Conservation (phyloP, 2,113 vertebrate species). For the Bujurquina vittata region DNA sequence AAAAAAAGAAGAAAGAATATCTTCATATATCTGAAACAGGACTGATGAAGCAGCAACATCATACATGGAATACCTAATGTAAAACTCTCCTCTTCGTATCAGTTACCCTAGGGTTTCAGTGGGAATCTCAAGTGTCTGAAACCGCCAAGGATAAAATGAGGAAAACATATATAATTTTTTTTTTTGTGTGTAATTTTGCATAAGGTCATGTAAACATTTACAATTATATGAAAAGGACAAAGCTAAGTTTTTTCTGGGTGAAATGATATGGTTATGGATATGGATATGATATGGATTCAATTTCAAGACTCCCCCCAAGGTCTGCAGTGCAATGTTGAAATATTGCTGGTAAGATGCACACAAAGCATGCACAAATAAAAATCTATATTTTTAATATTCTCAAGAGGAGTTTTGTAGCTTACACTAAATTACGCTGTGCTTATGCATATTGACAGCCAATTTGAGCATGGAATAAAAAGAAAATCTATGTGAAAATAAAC, state of each 20-base stretch:
- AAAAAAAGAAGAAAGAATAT: too few relatives aligned
- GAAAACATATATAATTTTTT: too few relatives aligned
- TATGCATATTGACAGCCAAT: background rate
- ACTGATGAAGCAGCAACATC: background rate
- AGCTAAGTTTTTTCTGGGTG: background rate
- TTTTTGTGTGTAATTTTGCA: too few relatives aligned
- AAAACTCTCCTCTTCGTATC: background rate
- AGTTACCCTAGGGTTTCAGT: background rate
- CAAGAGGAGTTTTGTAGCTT: background rate
- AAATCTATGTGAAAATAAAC: background rate
- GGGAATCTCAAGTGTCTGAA: background rate
- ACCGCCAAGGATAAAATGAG: background rate
- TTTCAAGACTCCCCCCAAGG: background rate
- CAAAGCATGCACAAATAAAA: constrained; percentile 9
- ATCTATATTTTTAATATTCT: constrained; percentile 25
- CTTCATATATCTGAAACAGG: background rate
- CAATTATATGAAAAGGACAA: background rate
- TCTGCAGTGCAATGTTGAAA: background rate
- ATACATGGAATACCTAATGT: background rate
- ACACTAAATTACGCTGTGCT: background rate
- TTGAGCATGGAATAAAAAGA: background rate
- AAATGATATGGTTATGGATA: too few relatives aligned
- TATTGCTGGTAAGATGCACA: background rate
- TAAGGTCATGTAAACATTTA: background rate
- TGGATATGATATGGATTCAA: background rate